Conservation (phyloP, 1,140 invertebrate genomes). For the Drosophila pachea region DNA sequence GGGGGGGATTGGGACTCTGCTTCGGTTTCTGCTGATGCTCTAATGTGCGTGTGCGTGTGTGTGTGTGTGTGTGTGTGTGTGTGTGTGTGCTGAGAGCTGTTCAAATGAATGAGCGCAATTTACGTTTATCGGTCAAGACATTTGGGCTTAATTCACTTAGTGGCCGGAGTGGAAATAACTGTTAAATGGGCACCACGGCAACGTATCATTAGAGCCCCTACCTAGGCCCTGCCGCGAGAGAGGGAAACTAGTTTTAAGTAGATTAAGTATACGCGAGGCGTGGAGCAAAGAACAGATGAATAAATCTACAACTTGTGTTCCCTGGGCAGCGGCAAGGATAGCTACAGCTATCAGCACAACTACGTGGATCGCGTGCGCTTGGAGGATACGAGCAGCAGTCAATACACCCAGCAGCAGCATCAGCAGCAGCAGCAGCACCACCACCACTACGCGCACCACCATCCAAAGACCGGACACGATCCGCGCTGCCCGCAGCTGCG, state of each 20-base stretch:
- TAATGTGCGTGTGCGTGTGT: slow-evolving; percentile 10
- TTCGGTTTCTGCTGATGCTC: slow-evolving; percentile 33
- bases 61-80: background rate
- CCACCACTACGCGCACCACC: slow-evolving; percentile 19
- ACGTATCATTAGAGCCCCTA: background rate
- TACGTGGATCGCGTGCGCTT: slow-evolving; percentile 75
- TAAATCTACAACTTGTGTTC: background rate
- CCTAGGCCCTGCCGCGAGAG: background rate
- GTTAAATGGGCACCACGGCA: slow-evolving; percentile 4
- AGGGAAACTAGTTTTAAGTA: background rate
- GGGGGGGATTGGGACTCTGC: background rate
- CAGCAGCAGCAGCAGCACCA: slow-evolving; percentile 18
- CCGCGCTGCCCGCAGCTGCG: slow-evolving; percentile 62
- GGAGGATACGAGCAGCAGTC: slow-evolving; percentile 37
- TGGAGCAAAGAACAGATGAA: background rate
- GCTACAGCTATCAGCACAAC: slow-evolving; percentile 71
- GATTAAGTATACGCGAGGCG: too few relatives aligned
- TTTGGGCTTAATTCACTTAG: slow-evolving; percentile 49
- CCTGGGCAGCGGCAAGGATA: slow-evolving; percentile 50
- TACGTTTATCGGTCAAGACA: slow-evolving; percentile 35
- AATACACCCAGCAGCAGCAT: slow-evolving; percentile 4
- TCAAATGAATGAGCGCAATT: slow-evolving; percentile 35
- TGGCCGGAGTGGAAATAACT: slow-evolving; percentile 7
- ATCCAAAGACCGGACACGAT: slow-evolving; percentile 50
- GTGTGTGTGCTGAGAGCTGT: slow-evolving; percentile 3